These are phyloP conservation scores for Megaleporinus macrocephalus DNA, from an alignment of 2,113 vertebrate species.

Conservation along the genomic window DNA sequence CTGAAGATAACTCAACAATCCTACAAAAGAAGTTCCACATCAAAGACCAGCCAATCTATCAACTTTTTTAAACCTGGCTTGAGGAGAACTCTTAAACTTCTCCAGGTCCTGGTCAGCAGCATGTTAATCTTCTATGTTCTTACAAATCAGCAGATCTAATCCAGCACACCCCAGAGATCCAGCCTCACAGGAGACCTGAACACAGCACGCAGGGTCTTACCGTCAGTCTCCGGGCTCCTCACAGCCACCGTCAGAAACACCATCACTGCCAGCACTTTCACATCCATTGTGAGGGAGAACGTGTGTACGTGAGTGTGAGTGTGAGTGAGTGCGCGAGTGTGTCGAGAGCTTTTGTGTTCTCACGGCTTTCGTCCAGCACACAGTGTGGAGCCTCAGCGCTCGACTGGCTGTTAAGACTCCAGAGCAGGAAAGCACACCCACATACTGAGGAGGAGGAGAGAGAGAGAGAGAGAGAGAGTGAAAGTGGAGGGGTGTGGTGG, in stretches of 20 bases:
- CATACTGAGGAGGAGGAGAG: slow-evolving; percentile 56
- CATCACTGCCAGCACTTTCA: slow-evolving; percentile 82
- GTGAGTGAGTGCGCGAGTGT: slow-evolving; percentile 13
- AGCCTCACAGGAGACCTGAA: slow-evolving; percentile 62
- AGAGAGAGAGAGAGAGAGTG: not conserved
- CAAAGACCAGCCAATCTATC: no score
- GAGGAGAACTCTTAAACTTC: no score
- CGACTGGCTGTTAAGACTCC: slow-evolving; percentile 68
- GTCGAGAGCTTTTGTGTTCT: slow-evolving; percentile 53
- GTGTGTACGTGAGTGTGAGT: slow-evolving; percentile 29
- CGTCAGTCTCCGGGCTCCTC: slow-evolving; percentile 73
- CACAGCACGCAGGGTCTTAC: slow-evolving; percentile 68
- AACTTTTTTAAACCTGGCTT: not conserved
- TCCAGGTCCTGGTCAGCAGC: no score
- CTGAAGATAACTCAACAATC: no score
- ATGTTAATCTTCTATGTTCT: no score
- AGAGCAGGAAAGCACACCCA: slow-evolving; percentile 65
- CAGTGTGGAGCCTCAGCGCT: slow-evolving; percentile 68
- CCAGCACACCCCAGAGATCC: no score
- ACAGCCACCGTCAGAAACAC: slow-evolving; percentile 78
- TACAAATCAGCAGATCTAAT: no score
- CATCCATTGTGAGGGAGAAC: slow-evolving; percentile 77
- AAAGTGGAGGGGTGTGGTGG: slow-evolving; percentile 41
- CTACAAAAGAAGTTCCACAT: no score
- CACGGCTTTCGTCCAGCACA: slow-evolving; percentile 71